Conservation (phyloP, 2,797 vertebrate genomes). For the Toxotes lorentzi region DNA sequence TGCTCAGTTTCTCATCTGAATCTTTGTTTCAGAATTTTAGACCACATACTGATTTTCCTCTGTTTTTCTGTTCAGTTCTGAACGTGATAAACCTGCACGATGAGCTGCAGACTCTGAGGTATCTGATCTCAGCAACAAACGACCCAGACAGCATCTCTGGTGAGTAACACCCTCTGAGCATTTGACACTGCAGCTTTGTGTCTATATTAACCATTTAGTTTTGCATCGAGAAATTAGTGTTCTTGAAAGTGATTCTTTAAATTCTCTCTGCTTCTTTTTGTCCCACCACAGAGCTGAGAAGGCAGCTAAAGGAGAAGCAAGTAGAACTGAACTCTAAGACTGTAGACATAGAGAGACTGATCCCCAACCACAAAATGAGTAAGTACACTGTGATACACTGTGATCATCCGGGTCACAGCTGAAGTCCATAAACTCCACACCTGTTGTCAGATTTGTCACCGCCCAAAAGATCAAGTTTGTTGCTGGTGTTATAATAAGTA, state of each 20-base stretch:
- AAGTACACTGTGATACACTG: background rate
- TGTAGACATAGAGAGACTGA: conserved; percentile 35
- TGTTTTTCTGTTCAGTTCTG: conserved; percentile 53
- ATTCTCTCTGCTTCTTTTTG: background rate
- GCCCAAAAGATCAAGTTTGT: background rate
- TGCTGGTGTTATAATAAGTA: background rate
- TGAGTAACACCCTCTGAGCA: conserved; percentile 32
- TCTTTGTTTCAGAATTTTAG: background rate
- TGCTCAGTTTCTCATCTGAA: background rate
- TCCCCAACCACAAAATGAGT: conserved; percentile 8
- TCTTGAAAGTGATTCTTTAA: no score
- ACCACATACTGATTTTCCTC: background rate
- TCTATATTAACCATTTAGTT: background rate
- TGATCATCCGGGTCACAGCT: background rate
- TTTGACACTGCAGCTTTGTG: background rate
- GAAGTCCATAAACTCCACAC: background rate
- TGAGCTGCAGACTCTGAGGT: conserved; percentile 43
- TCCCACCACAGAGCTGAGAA: conserved; percentile 54
- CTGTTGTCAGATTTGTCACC: background rate
- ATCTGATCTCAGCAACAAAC: conserved; percentile 13
- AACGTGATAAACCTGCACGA: conserved; percentile 44
- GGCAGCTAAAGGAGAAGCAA: conserved; percentile 49
- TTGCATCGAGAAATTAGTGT: no score
- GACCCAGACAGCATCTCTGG: conserved; percentile 14
- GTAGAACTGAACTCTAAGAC: conserved; percentile 32